phyloP scores from a whole-genome alignment of 2,888 invertebrate species.

The Cordilura impudica region DNA sequence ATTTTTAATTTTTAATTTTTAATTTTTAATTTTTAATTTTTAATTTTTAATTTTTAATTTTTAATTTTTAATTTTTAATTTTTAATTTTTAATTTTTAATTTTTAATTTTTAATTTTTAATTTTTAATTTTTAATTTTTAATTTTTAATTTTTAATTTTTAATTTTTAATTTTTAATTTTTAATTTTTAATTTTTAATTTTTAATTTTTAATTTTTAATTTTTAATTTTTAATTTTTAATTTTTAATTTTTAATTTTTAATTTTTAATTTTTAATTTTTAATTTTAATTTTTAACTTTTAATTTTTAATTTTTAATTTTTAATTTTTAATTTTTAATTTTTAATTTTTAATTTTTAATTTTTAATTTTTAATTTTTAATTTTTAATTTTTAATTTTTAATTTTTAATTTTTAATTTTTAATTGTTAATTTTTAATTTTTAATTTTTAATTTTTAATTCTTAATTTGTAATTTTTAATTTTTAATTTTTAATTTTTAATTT shows the following conservation, averaged over 20 bases:
- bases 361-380: not conserved
- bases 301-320: not conserved
- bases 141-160: not conserved
- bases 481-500: no score
- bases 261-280: not conserved
- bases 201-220: not conserved
- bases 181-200: not conserved
- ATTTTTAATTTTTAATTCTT: no score
- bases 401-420: not conserved
- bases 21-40: no score
- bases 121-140: not conserved
- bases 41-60: no score
- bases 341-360: not conserved
- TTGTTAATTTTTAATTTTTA: not conserved
- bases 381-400: not conserved
- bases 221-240: not conserved
- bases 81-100: no score
- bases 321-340: not conserved
- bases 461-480: no score
- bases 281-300: no score
- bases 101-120: no score
- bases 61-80: no score
- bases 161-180: not conserved
- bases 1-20: no score
- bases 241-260: not conserved